Evolutionary conservation across 1,140 invertebrate species (phyloP).

Genomic region (Radopholus similis): DNA sequence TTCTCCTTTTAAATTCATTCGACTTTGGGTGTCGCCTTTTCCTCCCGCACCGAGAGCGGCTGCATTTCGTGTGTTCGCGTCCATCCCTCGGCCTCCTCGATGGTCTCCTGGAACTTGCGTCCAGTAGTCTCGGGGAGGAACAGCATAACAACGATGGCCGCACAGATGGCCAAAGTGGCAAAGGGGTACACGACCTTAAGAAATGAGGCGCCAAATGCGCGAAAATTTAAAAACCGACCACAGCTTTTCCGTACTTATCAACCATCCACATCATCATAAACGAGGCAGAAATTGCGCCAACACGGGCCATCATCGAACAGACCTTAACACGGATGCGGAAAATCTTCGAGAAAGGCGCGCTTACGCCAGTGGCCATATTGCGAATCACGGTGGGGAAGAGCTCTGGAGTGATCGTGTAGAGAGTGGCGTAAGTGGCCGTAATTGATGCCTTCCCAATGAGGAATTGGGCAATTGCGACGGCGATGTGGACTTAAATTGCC

Average conservation of each 20-base stretch:
- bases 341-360: background rate
- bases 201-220: background rate
- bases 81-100: slow-evolving; percentile 50
- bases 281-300: slow-evolving; percentile 64
- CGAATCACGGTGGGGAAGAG: slow-evolving; percentile 63
- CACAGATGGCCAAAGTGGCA: slow-evolving; percentile 41
- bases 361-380: slow-evolving; percentile 62
- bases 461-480: slow-evolving; percentile 53
- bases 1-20: background rate
- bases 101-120: slow-evolving; percentile 52
- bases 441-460: slow-evolving; percentile 56
- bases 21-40: slow-evolving; percentile 6
- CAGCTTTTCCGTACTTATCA: slow-evolving; percentile 33
- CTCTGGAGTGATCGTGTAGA: slow-evolving; percentile 62
- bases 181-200: slow-evolving; percentile 36
- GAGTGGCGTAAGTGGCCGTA: slow-evolving; percentile 51
- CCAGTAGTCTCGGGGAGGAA: slow-evolving; percentile 56
- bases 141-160: slow-evolving; percentile 47
- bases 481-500: slow-evolving; percentile 38
- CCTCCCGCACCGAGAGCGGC: slow-evolving; percentile 9
- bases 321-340: slow-evolving; percentile 22
- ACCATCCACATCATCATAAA: slow-evolving; percentile 61
- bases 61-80: slow-evolving; percentile 29
- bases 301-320: slow-evolving; percentile 64
- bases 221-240: background rate